Base-by-base conservation (phyloP, 2,113 vertebrate species). In the Galemys pyrenaicus region DNA sequence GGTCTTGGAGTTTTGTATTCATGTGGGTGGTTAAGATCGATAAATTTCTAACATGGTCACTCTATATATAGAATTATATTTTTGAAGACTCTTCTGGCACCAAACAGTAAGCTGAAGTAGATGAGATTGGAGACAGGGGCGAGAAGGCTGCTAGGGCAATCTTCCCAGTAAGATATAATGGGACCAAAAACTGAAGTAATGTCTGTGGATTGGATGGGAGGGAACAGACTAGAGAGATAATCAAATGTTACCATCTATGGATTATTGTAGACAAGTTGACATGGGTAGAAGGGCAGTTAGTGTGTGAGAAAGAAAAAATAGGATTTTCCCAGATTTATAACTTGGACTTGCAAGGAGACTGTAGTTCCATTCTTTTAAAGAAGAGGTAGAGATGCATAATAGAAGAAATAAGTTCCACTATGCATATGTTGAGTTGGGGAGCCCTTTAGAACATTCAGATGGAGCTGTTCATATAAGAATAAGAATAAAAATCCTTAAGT, bases 41-140 rank as follows among this genome's bases (percentile, higher is more conserved):
- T 44, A 92, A 54, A 88, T 96, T 84, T 89, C 37, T 64, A 85
- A 64, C 15, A 77, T 37, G 51, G 37, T 49, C 15, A 28, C 62
- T 30, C 54, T 94, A 86, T 80, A 85, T 49, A 83, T 12, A 92
- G 44, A 96, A 78, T 73, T 85, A 28, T 86, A 82, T 81, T 78
- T 95, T 64, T 81, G 30, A 95, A 68, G 68, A 44, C 17, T 78
- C 78, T 44, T 84, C 62, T 90, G 67, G 71, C 71, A 94, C 32
- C n/a, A 77, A 65, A 46, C 8, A 92, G 12, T 87, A 83, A 87
- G 73, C 24, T 92, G 35, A 92, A 92, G 65, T 80, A 90, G 37
- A 70, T 30, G 90, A 37, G 62, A 75, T 51, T 87, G 19, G 37
- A 94, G 22, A 90, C 35, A 70, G 24, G 49, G 46, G 9, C 37